Evolutionary conservation across 2,797 vertebrate species (phyloP).

Genomic region (Anguilla marmorata): DNA sequence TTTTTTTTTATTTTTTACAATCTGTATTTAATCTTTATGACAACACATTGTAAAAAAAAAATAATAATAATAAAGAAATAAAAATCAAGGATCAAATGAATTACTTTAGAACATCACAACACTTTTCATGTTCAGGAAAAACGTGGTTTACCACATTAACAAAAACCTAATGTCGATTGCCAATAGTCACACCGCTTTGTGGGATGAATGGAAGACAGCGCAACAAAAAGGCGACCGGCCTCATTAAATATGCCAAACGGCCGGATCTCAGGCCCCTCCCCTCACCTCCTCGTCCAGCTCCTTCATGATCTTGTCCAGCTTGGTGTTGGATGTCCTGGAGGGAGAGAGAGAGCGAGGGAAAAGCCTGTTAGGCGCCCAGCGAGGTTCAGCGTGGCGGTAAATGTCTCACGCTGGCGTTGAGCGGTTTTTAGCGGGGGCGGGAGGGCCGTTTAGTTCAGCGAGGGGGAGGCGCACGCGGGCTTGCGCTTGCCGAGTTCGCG

Average conservation of each 20-base stretch:
- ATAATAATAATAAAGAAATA: background rate
- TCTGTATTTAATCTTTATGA: background rate
- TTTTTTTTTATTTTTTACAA: background rate
- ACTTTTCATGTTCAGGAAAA: background rate
- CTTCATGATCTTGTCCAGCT: conserved; percentile 95
- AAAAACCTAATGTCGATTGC: background rate
- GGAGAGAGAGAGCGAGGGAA: conserved; percentile 16
- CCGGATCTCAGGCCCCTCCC: background rate
- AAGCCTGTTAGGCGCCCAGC: background rate
- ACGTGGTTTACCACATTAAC: background rate
- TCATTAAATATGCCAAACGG: background rate
- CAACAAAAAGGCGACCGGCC: background rate
- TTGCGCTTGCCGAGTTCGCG: background rate
- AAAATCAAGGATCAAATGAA: background rate
- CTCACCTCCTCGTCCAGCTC: conserved; percentile 97
- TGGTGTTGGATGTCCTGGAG: conserved; percentile 86
- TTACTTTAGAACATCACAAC: background rate
- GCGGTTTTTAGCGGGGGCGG: background rate
- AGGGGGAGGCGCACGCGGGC: background rate
- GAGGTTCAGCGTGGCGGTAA: background rate
- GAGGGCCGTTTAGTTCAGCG: background rate
- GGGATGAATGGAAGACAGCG: background rate
- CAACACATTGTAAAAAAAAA: too few species aligned
- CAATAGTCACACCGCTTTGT: background rate
- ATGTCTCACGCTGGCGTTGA: background rate